Evolutionary conservation across 2,113 vertebrate genomes (phyloP).

Genomic region (Paramormyrops kingsleyae): DNA sequence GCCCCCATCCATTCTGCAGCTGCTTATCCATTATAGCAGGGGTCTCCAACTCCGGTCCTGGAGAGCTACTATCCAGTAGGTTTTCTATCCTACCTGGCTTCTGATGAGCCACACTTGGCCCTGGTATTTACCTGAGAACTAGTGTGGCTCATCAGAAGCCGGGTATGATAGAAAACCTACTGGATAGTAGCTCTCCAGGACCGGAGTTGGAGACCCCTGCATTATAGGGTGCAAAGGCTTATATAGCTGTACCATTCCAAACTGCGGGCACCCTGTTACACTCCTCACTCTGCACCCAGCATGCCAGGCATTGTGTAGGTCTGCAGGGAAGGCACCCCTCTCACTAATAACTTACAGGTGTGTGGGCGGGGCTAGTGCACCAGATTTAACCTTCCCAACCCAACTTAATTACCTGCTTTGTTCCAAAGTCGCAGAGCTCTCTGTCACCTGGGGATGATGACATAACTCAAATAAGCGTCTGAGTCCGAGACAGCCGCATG

Average conservation of each 20-base stretch:
- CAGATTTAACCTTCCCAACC: not conserved
- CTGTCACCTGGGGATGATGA: not conserved
- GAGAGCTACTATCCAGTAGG: too few relatives aligned
- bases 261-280: not conserved
- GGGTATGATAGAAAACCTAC: too few relatives aligned
- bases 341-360: not conserved
- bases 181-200: too few relatives aligned
- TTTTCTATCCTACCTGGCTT: too few relatives aligned
- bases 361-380: not conserved
- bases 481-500: not conserved
- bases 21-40: not conserved
- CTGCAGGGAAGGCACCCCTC: not conserved
- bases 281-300: not conserved
- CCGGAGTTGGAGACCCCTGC: too few relatives aligned
- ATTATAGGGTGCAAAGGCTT: not conserved
- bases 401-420: not conserved
- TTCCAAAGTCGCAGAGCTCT: not conserved
- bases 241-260: not conserved
- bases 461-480: not conserved
- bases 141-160: too few relatives aligned
- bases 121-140: too few relatives aligned
- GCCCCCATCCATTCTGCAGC: not conserved
- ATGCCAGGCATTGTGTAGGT: not conserved
- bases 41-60: too few relatives aligned
- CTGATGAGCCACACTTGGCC: too few relatives aligned